These are phyloP conservation scores for Chloroceryle amazona DNA, from an alignment of 2,797 vertebrate species.

Conservation along the genomic window DNA sequence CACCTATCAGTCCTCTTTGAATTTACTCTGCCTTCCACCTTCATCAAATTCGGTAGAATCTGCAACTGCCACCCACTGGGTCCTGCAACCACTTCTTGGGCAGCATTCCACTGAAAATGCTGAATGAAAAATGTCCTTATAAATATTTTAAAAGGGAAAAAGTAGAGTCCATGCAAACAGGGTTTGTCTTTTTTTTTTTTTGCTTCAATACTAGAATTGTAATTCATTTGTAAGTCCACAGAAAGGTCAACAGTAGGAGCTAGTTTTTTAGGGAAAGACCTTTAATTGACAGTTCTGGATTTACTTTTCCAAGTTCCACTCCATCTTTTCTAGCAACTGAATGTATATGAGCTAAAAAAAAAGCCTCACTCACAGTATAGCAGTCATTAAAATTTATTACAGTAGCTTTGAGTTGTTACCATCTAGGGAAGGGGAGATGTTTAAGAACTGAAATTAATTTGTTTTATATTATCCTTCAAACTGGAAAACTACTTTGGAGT, in stretches of 20 bases:
- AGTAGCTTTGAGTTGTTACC: constrained; percentile 13
- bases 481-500: constrained; percentile 43
- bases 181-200: neutral
- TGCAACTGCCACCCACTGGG: neutral
- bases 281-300: neutral
- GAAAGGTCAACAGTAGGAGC: neutral
- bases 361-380: neutral
- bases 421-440: constrained; percentile 17
- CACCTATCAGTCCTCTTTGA: neutral
- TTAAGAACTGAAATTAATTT: constrained; percentile 59
- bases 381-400: constrained; percentile 27
- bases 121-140: neutral
- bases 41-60: neutral
- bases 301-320: neutral
- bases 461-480: constrained; percentile 45
- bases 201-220: neutral
- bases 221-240: neutral
- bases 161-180: neutral
- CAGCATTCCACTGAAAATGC: neutral
- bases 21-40: neutral
- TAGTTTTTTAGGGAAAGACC: neutral
- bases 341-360: neutral
- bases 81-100: neutral
- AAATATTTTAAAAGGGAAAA: constrained; percentile 18
- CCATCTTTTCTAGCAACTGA: neutral